Base-by-base conservation (phyloP, 1,140 invertebrate genomes). In the Drosophila athabasca region DNA sequence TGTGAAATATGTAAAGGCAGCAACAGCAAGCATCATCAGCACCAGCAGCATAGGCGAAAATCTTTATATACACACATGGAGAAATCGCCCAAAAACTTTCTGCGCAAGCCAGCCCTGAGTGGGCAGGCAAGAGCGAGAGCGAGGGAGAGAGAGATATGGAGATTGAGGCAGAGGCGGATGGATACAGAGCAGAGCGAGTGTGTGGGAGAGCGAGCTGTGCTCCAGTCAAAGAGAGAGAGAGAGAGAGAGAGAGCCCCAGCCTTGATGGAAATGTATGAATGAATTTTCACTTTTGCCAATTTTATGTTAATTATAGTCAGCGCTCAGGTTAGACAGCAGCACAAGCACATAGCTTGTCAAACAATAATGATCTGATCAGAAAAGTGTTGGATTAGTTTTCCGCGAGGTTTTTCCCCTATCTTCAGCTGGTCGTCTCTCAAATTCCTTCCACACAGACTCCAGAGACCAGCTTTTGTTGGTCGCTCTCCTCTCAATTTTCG, bases 21-120 rank as follows among this genome's bases (percentile, higher is more conserved):
- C 66, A 75, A 67, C 72, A 83, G 75, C 62, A 69, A 64, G 61
- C 61, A 48, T 53, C 51, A 62, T 53, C 60, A 68, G 62, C 50
- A 68, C 44, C 58, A 65, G 54, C 60, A 59, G 44, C 48, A 67
- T 52, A 60, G 45, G 45, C 74, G 35, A 62, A 66, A 55, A 59
- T 71, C 31, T 53, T 53, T 39, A 41, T 67, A 50, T 76, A 67
- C 68, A 76, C 48, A 80, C 72, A 85, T 85, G 77, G 81, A 84
- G 81, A 84, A 84, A 80, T 84, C 81, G 81, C 81, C 81, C 80
- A 84, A 84, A 83, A 85, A 76, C 67, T 74, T 84, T 84, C 80
- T 84, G 80, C 80, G 80, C 80, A 84, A 84, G 68, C 55, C 66
- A 75, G 57, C 73, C 74, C 77, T 80, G 65, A 54, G 35, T 39